Percentiles rank a stretch among this genome's conserved stretches.
Evolutionary conservation across 1,140 invertebrate genomes (phyloP).

Genomic region (Diachasmimorpha longicaudata): DNA sequence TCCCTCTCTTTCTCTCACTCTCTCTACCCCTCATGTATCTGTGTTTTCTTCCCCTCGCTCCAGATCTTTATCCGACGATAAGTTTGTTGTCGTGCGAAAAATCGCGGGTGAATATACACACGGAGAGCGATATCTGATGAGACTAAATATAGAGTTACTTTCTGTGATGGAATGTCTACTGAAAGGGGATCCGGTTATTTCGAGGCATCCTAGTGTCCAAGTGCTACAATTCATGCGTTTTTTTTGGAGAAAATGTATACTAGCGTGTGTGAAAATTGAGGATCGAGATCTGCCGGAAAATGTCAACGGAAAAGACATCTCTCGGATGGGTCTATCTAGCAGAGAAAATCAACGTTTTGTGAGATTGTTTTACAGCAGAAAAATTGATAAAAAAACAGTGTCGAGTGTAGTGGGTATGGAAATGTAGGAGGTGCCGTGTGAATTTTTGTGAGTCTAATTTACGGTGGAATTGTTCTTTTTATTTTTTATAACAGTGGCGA

Average conservation of each 20-base stretch:
- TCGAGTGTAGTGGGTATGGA: too few species aligned
- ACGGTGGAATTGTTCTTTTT: too few species aligned
- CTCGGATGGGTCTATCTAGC: too few species aligned
- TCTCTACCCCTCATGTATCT: neutral
- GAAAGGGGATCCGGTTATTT: constrained; percentile 25
- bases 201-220: constrained; percentile 20
- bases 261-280: neutral
- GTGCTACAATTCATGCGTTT: constrained; percentile 41
- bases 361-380: too few species aligned
- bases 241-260: neutral
- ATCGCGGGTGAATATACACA: neutral
- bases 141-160: constrained; percentile 42
- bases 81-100: constrained; percentile 26
- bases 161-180: neutral
- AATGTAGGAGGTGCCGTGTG: too few species aligned
- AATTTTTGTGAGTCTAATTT: too few species aligned
- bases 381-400: too few species aligned
- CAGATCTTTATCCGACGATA: constrained; percentile 10
- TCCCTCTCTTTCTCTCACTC: too few species aligned
- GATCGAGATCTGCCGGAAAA: neutral
- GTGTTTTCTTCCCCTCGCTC: constrained; percentile 17
- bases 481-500: neutral
- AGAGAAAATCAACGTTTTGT: too few species aligned
- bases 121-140: constrained; percentile 35
- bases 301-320: too few species aligned